Evolutionary conservation across 2,888 invertebrate species (phyloP).

Genomic region (Zelleria hepariella): DNA sequence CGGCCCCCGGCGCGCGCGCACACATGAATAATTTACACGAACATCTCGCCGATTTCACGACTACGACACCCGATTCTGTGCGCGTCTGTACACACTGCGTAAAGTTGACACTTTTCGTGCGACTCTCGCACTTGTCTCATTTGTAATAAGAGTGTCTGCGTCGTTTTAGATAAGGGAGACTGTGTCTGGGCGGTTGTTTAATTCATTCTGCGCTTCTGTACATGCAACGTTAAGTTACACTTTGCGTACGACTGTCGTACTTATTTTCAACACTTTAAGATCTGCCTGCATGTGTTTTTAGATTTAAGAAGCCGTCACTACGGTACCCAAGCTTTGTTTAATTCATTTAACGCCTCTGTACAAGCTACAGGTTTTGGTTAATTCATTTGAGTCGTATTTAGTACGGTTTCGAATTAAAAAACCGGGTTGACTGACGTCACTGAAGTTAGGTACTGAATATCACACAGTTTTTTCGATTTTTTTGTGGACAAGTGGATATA

Average conservation of each 20-base stretch:
- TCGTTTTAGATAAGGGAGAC: not conserved
- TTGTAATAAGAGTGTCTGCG: not conserved
- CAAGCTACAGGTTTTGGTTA: not conserved
- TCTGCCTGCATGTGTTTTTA: too few species aligned
- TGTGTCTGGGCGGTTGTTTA: not conserved
- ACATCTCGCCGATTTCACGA: constrained; percentile 71
- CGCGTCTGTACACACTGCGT: constrained; percentile 55
- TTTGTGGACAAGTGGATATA: too few species aligned
- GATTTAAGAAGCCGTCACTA: too few species aligned
- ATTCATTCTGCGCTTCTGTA: not conserved
- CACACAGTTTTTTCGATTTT: not conserved
- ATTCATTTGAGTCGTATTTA: not conserved
- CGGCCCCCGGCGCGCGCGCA: constrained; percentile 29
- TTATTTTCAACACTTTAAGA: too few species aligned
- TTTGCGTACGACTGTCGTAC: too few species aligned
- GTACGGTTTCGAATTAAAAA: constrained; percentile 11
- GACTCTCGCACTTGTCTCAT: not conserved
- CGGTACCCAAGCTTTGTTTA: constrained; percentile 14
- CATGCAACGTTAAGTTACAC: too few species aligned
- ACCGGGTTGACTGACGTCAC: not conserved
- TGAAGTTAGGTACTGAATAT: not conserved
- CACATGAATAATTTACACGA: constrained; percentile 72
- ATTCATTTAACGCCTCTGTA: not conserved
- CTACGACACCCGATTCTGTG: constrained; percentile 53
- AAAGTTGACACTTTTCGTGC: not conserved